phyloP scores from a whole-genome alignment of 2,797 vertebrate genomes.

The Crypturellus tataupa region DNA sequence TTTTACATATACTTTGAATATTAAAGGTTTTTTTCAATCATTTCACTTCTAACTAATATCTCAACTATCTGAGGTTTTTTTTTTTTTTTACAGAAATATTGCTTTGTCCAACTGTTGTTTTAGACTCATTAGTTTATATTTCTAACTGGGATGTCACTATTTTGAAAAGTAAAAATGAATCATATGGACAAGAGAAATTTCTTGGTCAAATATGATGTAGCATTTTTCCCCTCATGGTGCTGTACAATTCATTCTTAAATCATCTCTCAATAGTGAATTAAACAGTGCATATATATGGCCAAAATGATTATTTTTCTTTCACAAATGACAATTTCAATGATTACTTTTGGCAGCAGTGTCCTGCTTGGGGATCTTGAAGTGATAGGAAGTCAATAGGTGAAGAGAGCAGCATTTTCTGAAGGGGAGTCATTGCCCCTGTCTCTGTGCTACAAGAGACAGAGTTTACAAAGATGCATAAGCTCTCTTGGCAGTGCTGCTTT shows the following conservation, averaged over 20 bases:
- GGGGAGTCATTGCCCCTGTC: rapidly evolving
- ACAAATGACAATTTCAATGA: neutral
- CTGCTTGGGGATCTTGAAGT: neutral
- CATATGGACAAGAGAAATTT: neutral
- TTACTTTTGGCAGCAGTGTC: neutral
- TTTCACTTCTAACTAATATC: slow-evolving; percentile 43
- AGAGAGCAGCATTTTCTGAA: neutral
- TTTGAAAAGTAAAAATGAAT: slow-evolving; percentile 12
- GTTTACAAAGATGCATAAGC: neutral
- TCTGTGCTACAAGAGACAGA: neutral
- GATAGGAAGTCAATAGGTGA: neutral
- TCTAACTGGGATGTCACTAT: slow-evolving; percentile 42
- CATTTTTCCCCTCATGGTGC: neutral
- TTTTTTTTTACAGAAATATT: neutral
- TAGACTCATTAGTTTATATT: slow-evolving; percentile 47
- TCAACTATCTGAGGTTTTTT: slow-evolving; percentile 9
- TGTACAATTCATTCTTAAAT: neutral
- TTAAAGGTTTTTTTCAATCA: slow-evolving; percentile 42
- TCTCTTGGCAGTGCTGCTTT: neutral
- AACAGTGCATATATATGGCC: neutral
- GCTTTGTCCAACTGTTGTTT: slow-evolving; percentile 16
- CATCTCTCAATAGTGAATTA: neutral
- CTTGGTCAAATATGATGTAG: neutral
- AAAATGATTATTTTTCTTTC: neutral
- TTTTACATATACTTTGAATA: slow-evolving; percentile 35